Conservation (phyloP, 1,140 invertebrate genomes). For the Antheraea pernyi region DNA sequence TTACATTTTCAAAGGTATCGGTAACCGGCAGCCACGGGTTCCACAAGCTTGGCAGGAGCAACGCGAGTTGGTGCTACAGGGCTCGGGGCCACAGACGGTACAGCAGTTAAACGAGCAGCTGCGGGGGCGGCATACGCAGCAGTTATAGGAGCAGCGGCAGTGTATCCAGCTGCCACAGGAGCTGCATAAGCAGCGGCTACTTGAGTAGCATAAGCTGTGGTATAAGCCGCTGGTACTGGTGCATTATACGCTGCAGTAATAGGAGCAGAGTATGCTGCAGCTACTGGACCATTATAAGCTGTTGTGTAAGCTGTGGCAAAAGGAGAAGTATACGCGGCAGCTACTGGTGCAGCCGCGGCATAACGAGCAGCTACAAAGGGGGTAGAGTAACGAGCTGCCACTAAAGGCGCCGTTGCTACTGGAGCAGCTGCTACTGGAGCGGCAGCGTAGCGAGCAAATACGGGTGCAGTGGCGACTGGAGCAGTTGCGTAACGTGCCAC, state of each 20-base stretch:
- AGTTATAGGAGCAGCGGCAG: constrained; percentile 24
- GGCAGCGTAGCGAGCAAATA: constrained; percentile 16
- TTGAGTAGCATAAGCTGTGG: constrained; percentile 8
- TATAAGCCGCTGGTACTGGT: constrained; percentile 18
- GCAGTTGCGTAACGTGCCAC: constrained; percentile 30
- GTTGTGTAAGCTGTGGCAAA: constrained; percentile 21
- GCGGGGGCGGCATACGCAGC: constrained; percentile 16
- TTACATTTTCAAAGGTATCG: constrained; percentile 48
- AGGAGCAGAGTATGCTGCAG: constrained; percentile 22
- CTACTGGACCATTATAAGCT: constrained; percentile 25
- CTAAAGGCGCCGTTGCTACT: constrained; percentile 21
- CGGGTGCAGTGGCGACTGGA: constrained; percentile 22
- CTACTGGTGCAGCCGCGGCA: constrained; percentile 12
- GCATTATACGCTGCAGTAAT: constrained; percentile 16
- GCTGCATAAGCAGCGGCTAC: neutral
- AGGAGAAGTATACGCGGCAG: constrained; percentile 29
- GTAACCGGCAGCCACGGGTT: constrained; percentile 51
- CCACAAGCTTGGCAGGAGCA: constrained; percentile 53
- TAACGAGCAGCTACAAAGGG: constrained; percentile 16
- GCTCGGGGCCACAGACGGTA: neutral
- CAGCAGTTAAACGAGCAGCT: constrained; percentile 1
- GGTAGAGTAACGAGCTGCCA: constrained; percentile 20
- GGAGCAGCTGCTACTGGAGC: constrained; percentile 27
- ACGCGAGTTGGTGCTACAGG: constrained; percentile 33
- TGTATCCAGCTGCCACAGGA: neutral